A percentile compares a stretch with the other conserved stretches of the same genome.
These are phyloP conservation scores for Eupleurogrammus muticus DNA, from an alignment of 2,797 vertebrate genomes.

Conservation along the genomic window DNA sequence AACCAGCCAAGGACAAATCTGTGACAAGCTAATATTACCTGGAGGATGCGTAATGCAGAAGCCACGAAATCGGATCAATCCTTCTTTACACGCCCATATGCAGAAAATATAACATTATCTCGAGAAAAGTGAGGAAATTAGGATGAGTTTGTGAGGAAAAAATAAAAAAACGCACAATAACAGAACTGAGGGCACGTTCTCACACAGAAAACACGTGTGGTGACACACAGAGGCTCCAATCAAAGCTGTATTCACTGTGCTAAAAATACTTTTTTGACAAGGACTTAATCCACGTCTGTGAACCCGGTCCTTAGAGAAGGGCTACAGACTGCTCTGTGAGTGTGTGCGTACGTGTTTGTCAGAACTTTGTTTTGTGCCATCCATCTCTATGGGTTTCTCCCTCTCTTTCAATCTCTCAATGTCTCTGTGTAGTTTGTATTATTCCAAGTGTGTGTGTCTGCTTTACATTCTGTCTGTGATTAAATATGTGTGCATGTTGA, in stretches of 20 bases:
- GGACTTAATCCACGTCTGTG: slow-evolving; percentile 45
- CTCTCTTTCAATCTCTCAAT: slow-evolving; percentile 47
- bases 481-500: slow-evolving; percentile 61
- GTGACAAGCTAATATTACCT: slow-evolving; percentile 1
- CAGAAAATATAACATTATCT: neutral
- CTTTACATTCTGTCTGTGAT: slow-evolving; percentile 69
- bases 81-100: neutral
- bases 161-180: neutral
- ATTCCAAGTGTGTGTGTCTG: slow-evolving; percentile 58
- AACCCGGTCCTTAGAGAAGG: slow-evolving; percentile 45
- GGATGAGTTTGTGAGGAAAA: neutral
- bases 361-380: slow-evolving; percentile 27
- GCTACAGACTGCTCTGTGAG: slow-evolving; percentile 23
- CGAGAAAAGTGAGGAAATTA: neutral
- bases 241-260: slow-evolving; percentile 17
- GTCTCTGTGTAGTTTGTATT: slow-evolving; percentile 51
- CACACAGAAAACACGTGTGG: neutral
- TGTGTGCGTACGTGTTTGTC: slow-evolving; percentile 2
- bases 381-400: slow-evolving; percentile 44
- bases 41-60: neutral
- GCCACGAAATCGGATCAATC: neutral
- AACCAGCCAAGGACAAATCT: neutral
- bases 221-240: neutral
- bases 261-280: slow-evolving; percentile 43
- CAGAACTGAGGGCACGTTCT: neutral